Base-by-base conservation (phyloP, 1,140 invertebrate species). In the Apis dorsata region DNA sequence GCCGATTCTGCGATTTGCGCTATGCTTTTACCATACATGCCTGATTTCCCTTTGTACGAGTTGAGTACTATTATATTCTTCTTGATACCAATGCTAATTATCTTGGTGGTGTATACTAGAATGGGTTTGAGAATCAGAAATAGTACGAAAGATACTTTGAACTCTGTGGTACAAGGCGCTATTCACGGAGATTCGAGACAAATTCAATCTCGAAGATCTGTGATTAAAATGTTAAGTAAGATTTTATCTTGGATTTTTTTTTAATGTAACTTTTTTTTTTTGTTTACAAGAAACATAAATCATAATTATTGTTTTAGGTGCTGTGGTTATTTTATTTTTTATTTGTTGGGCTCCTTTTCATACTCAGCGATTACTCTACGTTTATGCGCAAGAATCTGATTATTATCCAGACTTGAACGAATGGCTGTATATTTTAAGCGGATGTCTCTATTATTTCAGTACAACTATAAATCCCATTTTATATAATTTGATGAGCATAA, bases 271-370 rank as follows among this genome's bases (percentile, higher is more conserved):
- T 28, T 66, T 19, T 24, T 24, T 19, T 28, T 24, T 53, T 12
- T 55, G 19, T 57, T 8, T 57, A n/a, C 17, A 17, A 72, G 49
- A 34, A 44, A 9, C 63, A 2, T 53, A 81, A 79, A 68, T 83
- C 0, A 55, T 83, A 66, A 82, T 83, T 17, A 2, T 91, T 63
- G 76, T 94, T 95, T 53, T 94, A 99, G 99, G 98, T 89, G 98
- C 97, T 3, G 99, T 99, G 8, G 98, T 99, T 9, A 95, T 99
- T 5, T 97, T 97, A n/a, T 99, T 99, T 94, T 99, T 99, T 94
- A 93, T 99, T 3, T 99, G 98, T 94, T 99, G 98, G 98, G 98
- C 98, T 1, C 99, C 99, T 24, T 99, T 99, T 94, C 99, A 99
- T 92, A 95, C 97, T 55, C 99, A 99, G 93, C 94, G 98, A 4